Conservation (phyloP, 2,113 vertebrate species). For the Leptodactylus fuscus region DNA sequence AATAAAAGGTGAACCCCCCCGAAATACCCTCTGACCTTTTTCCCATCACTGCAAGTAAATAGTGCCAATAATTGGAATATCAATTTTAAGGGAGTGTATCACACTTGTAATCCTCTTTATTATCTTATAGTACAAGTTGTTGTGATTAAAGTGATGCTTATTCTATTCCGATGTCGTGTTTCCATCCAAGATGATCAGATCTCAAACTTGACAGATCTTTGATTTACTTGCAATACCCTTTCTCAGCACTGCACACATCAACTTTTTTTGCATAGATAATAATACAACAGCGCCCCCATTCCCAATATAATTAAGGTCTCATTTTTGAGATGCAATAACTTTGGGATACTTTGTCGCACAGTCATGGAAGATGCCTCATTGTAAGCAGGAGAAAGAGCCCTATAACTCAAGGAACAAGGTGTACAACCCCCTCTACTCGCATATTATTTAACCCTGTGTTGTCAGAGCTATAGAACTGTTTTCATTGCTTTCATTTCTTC, state of each 20-base stretch:
- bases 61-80: background rate
- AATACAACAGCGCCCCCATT: background rate
- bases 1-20: too few species aligned
- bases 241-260: background rate
- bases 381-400: background rate
- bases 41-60: too few species aligned
- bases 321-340: background rate
- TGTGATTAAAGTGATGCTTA: background rate
- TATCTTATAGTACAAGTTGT: background rate
- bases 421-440: too few species aligned
- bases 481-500: background rate
- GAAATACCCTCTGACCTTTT: too few species aligned
- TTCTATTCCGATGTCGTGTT: background rate
- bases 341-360: background rate
- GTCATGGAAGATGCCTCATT: background rate
- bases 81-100: background rate
- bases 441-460: background rate
- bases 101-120: background rate
- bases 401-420: background rate
- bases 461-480: background rate
- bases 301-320: background rate
- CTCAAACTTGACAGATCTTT: background rate
- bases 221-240: background rate
- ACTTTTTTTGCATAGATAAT: background rate
- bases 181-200: background rate